These are phyloP conservation scores for Cisticola juncidis DNA, from an alignment of 2,113 vertebrate species.

Conservation along the genomic window DNA sequence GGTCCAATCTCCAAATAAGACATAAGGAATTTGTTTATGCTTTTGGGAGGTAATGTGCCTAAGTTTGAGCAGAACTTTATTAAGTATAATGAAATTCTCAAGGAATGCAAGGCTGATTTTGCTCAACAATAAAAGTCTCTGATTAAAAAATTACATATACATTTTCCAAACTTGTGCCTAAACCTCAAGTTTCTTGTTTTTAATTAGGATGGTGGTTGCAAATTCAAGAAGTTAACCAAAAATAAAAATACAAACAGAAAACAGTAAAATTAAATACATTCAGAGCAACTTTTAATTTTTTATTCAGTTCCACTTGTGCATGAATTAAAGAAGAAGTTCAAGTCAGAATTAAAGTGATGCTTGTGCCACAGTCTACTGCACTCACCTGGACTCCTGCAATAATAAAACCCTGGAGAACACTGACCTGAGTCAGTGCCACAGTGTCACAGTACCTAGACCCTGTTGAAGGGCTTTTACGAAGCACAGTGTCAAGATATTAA, in stretches of 20 bases:
- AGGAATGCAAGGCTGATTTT: background rate
- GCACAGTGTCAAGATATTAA: background rate
- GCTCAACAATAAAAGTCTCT: background rate
- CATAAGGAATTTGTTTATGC: background rate
- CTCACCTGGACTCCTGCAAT: background rate
- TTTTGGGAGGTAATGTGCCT: background rate
- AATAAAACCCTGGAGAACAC: background rate
- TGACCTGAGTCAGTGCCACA: background rate
- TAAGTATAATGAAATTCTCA: background rate
- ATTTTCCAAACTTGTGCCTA: background rate
- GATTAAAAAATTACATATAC: background rate
- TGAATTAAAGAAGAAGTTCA: background rate
- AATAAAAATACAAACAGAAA: background rate
- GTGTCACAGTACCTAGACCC: background rate
- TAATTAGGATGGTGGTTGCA: background rate
- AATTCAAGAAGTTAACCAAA: background rate
- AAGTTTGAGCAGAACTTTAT: background rate
- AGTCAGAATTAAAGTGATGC: background rate
- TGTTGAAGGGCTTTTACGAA: background rate
- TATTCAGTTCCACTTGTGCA: background rate
- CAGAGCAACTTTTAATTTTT: background rate
- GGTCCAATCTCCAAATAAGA: background rate
- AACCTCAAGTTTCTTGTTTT: background rate
- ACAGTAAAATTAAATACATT: background rate
- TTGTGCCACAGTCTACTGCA: background rate